Conservation (phyloP, 2,888 invertebrate genomes). For the Drosophila melanosoma region DNA sequence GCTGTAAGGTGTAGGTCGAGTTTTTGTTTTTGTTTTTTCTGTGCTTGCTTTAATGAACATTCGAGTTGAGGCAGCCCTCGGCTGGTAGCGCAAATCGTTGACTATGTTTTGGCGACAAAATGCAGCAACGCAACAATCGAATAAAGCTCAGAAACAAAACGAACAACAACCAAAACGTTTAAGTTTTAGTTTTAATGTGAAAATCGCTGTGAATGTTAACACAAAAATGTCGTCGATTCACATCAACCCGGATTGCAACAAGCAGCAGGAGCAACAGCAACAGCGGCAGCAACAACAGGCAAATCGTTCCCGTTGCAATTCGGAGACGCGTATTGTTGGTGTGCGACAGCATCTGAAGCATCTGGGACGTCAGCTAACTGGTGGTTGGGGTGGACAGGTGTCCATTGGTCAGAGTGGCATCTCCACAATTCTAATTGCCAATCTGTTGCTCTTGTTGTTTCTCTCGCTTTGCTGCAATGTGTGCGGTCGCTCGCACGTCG, state of each 20-base stretch:
- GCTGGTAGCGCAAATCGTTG: slow-evolving; percentile 25
- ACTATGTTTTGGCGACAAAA: slow-evolving; percentile 71
- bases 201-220: slow-evolving; percentile 73
- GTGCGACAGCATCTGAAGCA: slow-evolving; percentile 48
- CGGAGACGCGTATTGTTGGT: slow-evolving; percentile 11
- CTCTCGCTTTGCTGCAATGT: slow-evolving; percentile 72
- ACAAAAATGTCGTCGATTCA: slow-evolving; percentile 63
- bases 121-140: slow-evolving; percentile 34
- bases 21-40: neutral
- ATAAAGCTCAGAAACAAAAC: slow-evolving; percentile 2
- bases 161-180: slow-evolving; percentile 47
- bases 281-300: neutral
- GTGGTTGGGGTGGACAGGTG: neutral
- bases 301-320: neutral
- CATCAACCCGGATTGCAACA: slow-evolving; percentile 24
- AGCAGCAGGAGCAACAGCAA: neutral
- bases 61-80: slow-evolving; percentile 10
- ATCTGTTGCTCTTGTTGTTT: slow-evolving; percentile 64
- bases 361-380: slow-evolving; percentile 43
- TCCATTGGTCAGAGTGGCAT: slow-evolving; percentile 43
- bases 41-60: slow-evolving; percentile 35
- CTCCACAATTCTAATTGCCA: slow-evolving; percentile 66
- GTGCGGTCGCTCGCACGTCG: slow-evolving; percentile 69
- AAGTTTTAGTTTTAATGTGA: slow-evolving; percentile 71
- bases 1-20: slow-evolving; percentile 43